Base-by-base conservation (phyloP, 2,797 vertebrate species). In the Clarias pachynema region DNA sequence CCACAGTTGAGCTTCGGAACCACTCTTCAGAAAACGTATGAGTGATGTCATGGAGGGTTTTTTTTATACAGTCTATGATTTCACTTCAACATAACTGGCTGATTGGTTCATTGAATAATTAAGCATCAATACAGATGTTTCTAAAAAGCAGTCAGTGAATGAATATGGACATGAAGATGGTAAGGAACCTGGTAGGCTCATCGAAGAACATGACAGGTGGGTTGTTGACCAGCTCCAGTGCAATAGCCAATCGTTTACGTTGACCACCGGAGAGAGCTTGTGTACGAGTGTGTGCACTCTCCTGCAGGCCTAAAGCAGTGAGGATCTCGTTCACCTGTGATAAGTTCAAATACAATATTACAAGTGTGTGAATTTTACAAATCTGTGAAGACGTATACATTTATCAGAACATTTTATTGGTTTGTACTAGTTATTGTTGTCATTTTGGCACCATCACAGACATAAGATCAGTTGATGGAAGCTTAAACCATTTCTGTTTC, bases 191-290 rank as follows among this genome's bases (percentile, higher is more conserved):
- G 24, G 98, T 99, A 89, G 98, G 98, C 91, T 99, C 98, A 24
- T 99, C 98, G 34, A 99, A 99, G 94, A 99, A 99, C 98, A 99
- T 99, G 94, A 99, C 97, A 0, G 98, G 98, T 0, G 98, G 98
- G 88, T 99, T 99, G 94, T 99, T 99, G 93, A 99, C 98, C 90
- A 99, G 95, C 92, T 99, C 98, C 86, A 97, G 93, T 62, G 97
- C 98, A 1, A 99, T 99, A 87, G 98, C 98, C 89, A 99, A 95
- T 56, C 98, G 95, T 92, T 99, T 99, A 91, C 98, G 96, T 91
- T 99, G 98, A 0, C 98, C 98, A 0, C 98, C 97, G 0, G 98
- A 99, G 81, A 99, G 95, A 10, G 92, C 95, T 88, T 93, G 94
- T 85, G 98, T 99, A 89, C 97, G 97, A 24, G 97, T 99, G 88